Percentiles rank a stretch among this genome's conserved stretches.
Conservation (phyloP, 2,113 vertebrate species). For the Calidris pugnax region DNA sequence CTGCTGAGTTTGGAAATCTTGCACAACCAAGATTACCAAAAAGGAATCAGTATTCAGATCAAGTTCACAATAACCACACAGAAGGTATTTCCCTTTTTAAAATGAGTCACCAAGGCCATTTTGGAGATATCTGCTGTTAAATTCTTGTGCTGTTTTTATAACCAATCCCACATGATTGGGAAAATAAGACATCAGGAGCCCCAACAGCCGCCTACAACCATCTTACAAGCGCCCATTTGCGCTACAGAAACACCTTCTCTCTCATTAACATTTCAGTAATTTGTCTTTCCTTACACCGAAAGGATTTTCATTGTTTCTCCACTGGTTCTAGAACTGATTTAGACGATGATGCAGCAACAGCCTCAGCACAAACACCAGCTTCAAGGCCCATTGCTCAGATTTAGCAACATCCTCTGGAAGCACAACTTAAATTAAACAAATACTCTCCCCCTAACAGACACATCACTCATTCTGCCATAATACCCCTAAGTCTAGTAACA, state of each 20-base stretch:
- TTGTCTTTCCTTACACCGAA: background rate
- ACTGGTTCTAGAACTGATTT: background rate
- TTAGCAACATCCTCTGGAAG: background rate
- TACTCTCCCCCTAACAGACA: background rate
- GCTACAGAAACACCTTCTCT: background rate
- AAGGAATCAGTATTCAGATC: background rate
- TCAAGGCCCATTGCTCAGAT: background rate
- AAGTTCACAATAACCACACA: background rate
- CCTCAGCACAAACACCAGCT: background rate
- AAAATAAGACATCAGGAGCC: background rate
- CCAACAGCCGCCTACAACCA: background rate
- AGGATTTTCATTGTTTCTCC: background rate
- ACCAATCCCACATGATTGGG: background rate
- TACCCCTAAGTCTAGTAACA: background rate
- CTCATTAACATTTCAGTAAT: background rate
- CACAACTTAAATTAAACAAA: background rate
- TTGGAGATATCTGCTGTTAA: background rate
- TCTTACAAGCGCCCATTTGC: background rate
- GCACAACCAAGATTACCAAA: background rate
- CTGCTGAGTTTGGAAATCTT: background rate
- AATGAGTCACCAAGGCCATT: background rate
- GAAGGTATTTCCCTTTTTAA: constrained; percentile 16
- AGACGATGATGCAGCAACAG: background rate
- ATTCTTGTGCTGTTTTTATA: background rate
- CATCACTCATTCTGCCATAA: background rate